Base-by-base conservation (phyloP, 2,113 vertebrate genomes). In the Elephantulus edwardii region DNA sequence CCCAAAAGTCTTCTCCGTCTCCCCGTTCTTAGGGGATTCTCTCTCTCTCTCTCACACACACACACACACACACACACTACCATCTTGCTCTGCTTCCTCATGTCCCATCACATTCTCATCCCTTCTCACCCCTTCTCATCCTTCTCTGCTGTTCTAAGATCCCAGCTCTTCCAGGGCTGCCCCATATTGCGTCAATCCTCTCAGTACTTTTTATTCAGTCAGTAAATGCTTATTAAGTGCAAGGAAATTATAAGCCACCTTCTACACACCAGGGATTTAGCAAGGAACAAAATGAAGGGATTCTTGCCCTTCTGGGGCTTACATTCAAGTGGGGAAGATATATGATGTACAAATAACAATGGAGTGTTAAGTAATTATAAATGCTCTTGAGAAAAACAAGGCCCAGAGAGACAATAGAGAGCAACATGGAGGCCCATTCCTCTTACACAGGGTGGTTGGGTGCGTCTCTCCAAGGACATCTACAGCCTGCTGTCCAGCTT, bases 1-100 rank as follows among this genome's bases (percentile, higher is more conserved):
- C 58, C 6, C 70, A 91, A 48, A n/a, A 88, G 85, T 95, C 91
- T 94, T 86, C 89, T 62, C 87, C 35, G 75, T 89, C 95, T 95
- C 83, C 58, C 91, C 66, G 56, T 66, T 48, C 17, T 28, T 0
- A 38, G 85, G 68, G 42, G 84, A 87, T 24, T 89, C n/a, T n/a
- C n/a, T n/a, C n/a, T n/a, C n/a, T n/a, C n/a, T n/a, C n/a, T n/a
- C n/a, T n/a, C 40, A 26, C 75, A 71, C 79, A 75, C 89, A 38
- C 35, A 70, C 77, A 70, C 40, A 26, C 75, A 71, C 79, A 75
- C 89, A 38, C 35, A 70, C 77, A 70, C 81, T 54, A 35, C 64
- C 71, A 8, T 38, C 78, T 64, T 70, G 17, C 64, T 70, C 70
- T 0, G 62, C 44, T 30, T 62, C 71, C 24, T 30, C 26, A 30